Base-by-base conservation (phyloP, 2,113 vertebrate species). In the Strigops habroptila region DNA sequence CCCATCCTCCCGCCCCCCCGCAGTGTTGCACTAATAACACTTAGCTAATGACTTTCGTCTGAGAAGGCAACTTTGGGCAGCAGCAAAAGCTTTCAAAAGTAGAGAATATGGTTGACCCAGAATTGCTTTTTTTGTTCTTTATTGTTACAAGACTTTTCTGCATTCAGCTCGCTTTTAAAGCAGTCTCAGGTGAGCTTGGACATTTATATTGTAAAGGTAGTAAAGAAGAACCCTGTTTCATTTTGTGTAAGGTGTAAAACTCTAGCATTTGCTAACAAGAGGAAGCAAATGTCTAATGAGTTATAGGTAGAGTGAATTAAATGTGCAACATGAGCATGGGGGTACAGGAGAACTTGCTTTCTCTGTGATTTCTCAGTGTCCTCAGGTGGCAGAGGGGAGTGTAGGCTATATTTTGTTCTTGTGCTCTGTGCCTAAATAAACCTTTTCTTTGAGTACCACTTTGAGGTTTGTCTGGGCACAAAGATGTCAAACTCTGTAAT, bases 121-220 rank as follows among this genome's bases (percentile, higher is more conserved):
- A 86, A 18, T 4, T 24, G 60, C 33, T 83, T 49, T 83, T 65
- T 59, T 48, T 82, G 25, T 52, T 83, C 30, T 49, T 19, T 22
- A 2, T 51, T 83, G 17, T 57, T 79, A 8, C 35, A 16, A 69
- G 71, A 19, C 44, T 46, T 57, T 9, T 21, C 49, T 64, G 64
- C 4, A 1, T 84, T 74, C 31, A 1, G 35, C 55, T 64, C 1
- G 1, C 55, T 83, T 60, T 39, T 53, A 41, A 41, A 89, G 33
- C 48, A 21, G 33, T 10, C 46, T 37, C 18, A 8, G 65, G 6
- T 0, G 3, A 44, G 22, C 49, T 33, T 74, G 31, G 75, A 65
- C 21, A 24, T 41, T 12, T 7, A 0, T 8, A 2, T 8, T 3
- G 7, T 37, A 49, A 14, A 11, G 14, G 12, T 4, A 1, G 30